phyloP scores from a whole-genome alignment of 2,113 vertebrate genomes.

The Anguilla japonica region DNA sequence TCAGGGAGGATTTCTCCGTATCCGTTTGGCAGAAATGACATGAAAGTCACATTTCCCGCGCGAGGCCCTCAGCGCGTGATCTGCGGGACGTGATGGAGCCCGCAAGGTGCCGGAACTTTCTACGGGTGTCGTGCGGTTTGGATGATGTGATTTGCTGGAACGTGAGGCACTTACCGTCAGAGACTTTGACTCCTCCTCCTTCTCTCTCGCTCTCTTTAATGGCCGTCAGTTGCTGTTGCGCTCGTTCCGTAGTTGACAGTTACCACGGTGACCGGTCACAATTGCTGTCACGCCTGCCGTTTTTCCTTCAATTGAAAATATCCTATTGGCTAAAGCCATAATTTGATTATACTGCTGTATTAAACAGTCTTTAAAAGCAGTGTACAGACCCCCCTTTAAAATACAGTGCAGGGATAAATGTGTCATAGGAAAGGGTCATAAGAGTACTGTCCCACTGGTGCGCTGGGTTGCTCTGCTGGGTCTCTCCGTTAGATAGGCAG shows the following conservation, averaged over 20 bases:
- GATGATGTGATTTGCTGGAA: background rate
- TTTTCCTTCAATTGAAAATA: no score
- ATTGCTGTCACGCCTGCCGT: no score
- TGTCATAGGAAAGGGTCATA: no score
- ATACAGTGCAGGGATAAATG: no score
- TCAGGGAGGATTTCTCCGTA: slow-evolving; percentile 27
- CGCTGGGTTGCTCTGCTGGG: background rate
- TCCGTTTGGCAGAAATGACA: slow-evolving; percentile 10
- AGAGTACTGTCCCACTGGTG: no score
- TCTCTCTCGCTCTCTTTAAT: background rate
- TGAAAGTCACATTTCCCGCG: background rate
- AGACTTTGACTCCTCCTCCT: background rate
- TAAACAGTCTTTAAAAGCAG: no score
- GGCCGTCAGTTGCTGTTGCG: background rate
- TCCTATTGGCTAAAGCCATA: no score
- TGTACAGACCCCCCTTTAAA: no score
- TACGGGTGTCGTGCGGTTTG: background rate
- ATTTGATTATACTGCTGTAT: no score
- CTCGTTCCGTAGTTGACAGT: background rate
- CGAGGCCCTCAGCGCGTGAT: background rate
- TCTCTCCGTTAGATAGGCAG: background rate
- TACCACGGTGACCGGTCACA: background rate
- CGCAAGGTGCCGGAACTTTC: background rate
- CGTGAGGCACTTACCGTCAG: background rate
- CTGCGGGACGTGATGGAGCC: background rate